Base-by-base conservation (phyloP, 1,140 invertebrate genomes). In the Hycleus cichorii region DNA sequence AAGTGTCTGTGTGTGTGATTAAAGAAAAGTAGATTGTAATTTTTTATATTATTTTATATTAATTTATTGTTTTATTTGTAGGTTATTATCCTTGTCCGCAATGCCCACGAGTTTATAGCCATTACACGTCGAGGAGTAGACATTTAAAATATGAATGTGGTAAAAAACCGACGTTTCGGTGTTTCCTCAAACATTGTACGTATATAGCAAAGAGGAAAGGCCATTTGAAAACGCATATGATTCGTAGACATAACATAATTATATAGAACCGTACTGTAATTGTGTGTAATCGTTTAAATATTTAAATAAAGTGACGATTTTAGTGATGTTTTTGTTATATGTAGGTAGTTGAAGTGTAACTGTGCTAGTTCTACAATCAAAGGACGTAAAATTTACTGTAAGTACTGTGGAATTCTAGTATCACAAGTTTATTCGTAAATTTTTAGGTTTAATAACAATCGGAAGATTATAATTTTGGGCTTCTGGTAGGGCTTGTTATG, bases 121-220 rank as follows among this genome's bases (percentile, higher is more conserved):
- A 58, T 39, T 44, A 46, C 12, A 47, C 59, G 5, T 56, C 59
- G 8, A 26, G 57, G 2, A 48, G 51, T 11, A 58, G 54, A n/a
- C 70, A 72, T 56, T 48, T 65, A 4, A 60, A 59, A 32, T 66
- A 62, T 47, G 59, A 69, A 40, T 71, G 70, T 49, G 66, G 66
- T 2, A 65, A 68, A 43, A 42, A 49, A 5, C 56, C 47, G 11
- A 57, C 44, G 2, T 55, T 55, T 39, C 8, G 12, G 7, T 55
- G 52, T 47, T 40, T 44, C 1, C 10, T 39, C 38, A 10, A n/a
- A 10, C 9, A 18, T 26, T 55, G 52, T 39, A 4, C 32, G 4
- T 55, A 55, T 39, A 24, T 55, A 4, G 52, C 52, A 1, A 46
- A 47, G 18, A 55, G 52, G 12, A 55, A 24, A 44, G 45, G 32